These are phyloP conservation scores for Pollenia griseotomentosa DNA, from an alignment of 2,888 invertebrate species.

Conservation along the genomic window DNA sequence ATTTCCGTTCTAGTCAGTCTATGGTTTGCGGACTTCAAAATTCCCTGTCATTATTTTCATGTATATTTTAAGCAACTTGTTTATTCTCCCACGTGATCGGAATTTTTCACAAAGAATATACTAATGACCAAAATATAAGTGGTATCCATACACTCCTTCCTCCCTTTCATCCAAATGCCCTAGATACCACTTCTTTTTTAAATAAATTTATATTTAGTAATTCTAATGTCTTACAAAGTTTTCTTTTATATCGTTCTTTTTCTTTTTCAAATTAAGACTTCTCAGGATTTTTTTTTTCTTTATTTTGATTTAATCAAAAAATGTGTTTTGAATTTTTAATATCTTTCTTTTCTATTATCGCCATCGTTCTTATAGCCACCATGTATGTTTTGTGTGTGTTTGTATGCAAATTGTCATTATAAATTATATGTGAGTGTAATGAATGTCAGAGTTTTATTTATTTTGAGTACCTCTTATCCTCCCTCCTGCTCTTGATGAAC, in stretches of 20 bases:
- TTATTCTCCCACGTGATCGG: no score
- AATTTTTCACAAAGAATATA: no score
- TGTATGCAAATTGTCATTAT: conserved; percentile 31
- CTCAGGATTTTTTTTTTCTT: conserved; percentile 14
- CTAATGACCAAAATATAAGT: no score
- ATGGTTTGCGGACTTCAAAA: no score
- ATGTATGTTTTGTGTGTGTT: background rate
- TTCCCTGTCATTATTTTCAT: no score
- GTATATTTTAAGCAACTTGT: no score
- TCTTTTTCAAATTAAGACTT: conserved; percentile 10
- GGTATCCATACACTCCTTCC: no score
- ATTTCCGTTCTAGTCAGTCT: no score
- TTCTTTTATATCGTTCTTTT: background rate
- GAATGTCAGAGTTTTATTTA: conserved; percentile 39
- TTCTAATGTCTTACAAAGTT: background rate
- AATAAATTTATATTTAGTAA: no score
- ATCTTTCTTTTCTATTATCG: background rate
- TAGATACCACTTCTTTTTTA: no score
- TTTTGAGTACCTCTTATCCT: background rate
- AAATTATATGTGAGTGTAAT: conserved; percentile 48
- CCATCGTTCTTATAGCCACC: background rate
- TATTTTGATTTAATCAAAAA: conserved; percentile 47
- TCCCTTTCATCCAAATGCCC: no score
- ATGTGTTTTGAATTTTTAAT: conserved; percentile 60
- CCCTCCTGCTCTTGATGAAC: background rate